Conservation (phyloP, 2,888 invertebrate species). For the Pollenia amentaria region DNA sequence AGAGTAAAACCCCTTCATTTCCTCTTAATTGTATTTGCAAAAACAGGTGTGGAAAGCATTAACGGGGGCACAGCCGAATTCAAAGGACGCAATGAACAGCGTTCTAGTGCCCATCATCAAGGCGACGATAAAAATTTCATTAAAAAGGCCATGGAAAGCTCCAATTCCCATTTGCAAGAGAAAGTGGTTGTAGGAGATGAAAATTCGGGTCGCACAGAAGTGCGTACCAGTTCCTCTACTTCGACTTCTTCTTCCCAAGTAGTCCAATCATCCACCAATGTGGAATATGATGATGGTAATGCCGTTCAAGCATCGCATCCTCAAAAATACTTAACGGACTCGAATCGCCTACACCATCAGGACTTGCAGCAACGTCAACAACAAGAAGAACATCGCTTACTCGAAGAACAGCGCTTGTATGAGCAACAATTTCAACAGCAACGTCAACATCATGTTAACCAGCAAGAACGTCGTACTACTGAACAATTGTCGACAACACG, state of each 20-base stretch:
- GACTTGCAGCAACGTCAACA: slow-evolving; percentile 81
- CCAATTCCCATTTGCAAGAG: slow-evolving; percentile 85
- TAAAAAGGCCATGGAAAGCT: slow-evolving; percentile 85
- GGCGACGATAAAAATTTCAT: slow-evolving; percentile 86
- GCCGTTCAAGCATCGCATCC: slow-evolving; percentile 51
- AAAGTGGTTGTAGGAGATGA: slow-evolving; percentile 86
- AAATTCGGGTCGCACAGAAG: slow-evolving; percentile 84
- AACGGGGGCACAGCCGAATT: slow-evolving; percentile 88
- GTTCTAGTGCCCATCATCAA: slow-evolving; percentile 86
- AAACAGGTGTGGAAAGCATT: slow-evolving; percentile 87
- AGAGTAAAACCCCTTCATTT: background rate
- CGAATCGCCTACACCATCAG: slow-evolving; percentile 78
- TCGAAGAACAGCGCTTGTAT: slow-evolving; percentile 72
- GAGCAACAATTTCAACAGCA: slow-evolving; percentile 81
- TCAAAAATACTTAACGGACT: slow-evolving; percentile 77
- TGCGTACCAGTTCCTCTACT: slow-evolving; percentile 82
- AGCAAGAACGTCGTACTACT: slow-evolving; percentile 82
- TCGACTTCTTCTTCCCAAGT: slow-evolving; percentile 82
- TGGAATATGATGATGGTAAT: slow-evolving; percentile 77
- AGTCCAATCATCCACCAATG: slow-evolving; percentile 80
- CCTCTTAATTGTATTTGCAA: background rate
- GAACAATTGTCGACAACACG: slow-evolving; percentile 80
- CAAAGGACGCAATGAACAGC: slow-evolving; percentile 87
- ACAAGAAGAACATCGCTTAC: slow-evolving; percentile 82
- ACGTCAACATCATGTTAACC: slow-evolving; percentile 80